Percentiles rank a stretch among this genome's conserved stretches.
Evolutionary conservation across 2,888 invertebrate genomes (phyloP).

Genomic region (Oscheius myriophilus): DNA sequence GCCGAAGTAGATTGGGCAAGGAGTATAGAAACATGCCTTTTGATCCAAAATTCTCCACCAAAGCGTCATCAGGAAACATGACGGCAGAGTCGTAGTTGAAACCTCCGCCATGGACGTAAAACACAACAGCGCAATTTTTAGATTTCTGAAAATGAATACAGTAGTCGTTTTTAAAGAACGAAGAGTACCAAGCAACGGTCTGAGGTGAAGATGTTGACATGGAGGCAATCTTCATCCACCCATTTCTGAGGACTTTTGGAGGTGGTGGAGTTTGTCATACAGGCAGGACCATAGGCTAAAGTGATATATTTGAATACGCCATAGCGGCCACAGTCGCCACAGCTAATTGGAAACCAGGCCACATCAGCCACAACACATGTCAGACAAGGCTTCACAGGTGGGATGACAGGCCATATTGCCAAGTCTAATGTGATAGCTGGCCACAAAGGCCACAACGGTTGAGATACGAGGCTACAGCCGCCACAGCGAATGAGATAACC

Average conservation of each 20-base stretch:
- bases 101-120: slow-evolving; percentile 63
- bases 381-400: too few relatives aligned
- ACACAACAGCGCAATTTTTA: slow-evolving; percentile 52
- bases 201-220: slow-evolving; percentile 56
- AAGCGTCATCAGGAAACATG: slow-evolving; percentile 60
- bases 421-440: too few relatives aligned
- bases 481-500: too few relatives aligned
- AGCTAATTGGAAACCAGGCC: too few relatives aligned
- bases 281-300: slow-evolving; percentile 55
- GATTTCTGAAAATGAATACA: not conserved
- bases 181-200: slow-evolving; percentile 44
- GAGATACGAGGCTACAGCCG: too few relatives aligned
- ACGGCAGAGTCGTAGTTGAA: slow-evolving; percentile 61
- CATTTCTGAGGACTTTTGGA: slow-evolving; percentile 53
- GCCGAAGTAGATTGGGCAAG: too few relatives aligned
- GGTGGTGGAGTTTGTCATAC: slow-evolving; percentile 56
- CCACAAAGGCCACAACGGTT: too few relatives aligned
- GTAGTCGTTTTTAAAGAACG: not conserved
- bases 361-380: too few relatives aligned
- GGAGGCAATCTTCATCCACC: slow-evolving; percentile 61
- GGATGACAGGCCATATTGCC: too few relatives aligned
- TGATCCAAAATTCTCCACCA: slow-evolving; percentile 41
- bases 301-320: not conserved
- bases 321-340: too few relatives aligned
- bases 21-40: slow-evolving; percentile 25